These are phyloP conservation scores for Meghimatium bilineatum DNA, from an alignment of 2,888 invertebrate genomes.

Conservation along the genomic window DNA sequence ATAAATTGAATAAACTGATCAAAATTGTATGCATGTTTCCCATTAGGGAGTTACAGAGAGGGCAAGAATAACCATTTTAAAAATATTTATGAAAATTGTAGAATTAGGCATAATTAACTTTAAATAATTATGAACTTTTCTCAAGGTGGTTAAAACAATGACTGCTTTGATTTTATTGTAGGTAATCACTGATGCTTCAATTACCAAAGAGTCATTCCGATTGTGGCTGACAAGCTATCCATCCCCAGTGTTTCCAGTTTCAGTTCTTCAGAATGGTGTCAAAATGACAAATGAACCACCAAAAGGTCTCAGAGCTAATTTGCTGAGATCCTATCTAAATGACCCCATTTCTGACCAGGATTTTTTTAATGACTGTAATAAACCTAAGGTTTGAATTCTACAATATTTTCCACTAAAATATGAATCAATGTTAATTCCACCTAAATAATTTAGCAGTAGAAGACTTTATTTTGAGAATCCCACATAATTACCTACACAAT, in stretches of 20 bases:
- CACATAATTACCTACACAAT: too few species aligned
- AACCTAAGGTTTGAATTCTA: slow-evolving; percentile 72
- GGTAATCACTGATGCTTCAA: slow-evolving; percentile 72
- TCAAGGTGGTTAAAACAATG: neutral
- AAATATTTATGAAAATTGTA: neutral
- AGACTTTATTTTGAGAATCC: too few species aligned
- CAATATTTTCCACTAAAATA: too few species aligned
- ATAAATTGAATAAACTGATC: too few species aligned
- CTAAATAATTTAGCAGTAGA: too few species aligned
- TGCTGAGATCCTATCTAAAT: slow-evolving; percentile 77
- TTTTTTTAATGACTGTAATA: slow-evolving; percentile 84
- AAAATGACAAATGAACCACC: slow-evolving; percentile 78
- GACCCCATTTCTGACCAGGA: slow-evolving; percentile 80
- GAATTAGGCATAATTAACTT: neutral
- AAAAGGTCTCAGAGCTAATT: slow-evolving; percentile 77
- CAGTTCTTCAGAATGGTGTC: slow-evolving; percentile 77
- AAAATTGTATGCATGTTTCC: too few species aligned
- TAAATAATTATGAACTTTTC: neutral
- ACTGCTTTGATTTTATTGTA: slow-evolving; percentile 49
- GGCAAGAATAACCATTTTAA: too few species aligned
- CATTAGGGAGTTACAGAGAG: too few species aligned
- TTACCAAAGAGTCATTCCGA: slow-evolving; percentile 72
- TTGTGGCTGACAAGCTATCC: slow-evolving; percentile 78
- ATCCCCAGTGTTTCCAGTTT: slow-evolving; percentile 76
- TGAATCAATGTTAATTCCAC: too few species aligned